Percentiles rank a stretch among this genome's conserved stretches.
phyloP scores from a whole-genome alignment of 2,888 invertebrate genomes.

The Villa cingulata region DNA sequence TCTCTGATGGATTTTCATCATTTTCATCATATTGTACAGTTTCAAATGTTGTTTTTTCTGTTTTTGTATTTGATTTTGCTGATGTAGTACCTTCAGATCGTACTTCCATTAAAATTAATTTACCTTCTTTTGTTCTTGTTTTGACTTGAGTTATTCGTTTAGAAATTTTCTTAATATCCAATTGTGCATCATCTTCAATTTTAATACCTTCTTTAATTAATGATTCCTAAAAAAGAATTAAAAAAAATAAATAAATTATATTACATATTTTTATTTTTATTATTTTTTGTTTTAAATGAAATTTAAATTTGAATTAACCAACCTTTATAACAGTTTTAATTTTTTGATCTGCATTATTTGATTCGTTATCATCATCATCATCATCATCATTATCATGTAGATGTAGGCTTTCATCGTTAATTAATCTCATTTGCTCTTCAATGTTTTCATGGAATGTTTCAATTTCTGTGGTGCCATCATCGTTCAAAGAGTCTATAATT shows the following conservation, averaged over 20 bases:
- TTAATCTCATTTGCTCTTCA: background rate
- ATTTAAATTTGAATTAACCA: too few relatives aligned
- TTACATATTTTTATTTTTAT: background rate
- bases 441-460: background rate
- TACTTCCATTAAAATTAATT: conserved; percentile 37
- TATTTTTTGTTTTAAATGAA: background rate
- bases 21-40: background rate
- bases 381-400: background rate
- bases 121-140: conserved; percentile 37
- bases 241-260: background rate
- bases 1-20: too few relatives aligned
- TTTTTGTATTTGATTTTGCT: background rate
- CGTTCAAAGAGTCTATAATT: too few relatives aligned
- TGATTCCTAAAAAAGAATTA: background rate
- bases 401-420: background rate
- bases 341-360: background rate
- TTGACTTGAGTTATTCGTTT: conserved; percentile 25
- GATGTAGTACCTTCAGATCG: conserved; percentile 23
- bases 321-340: conserved; percentile 1
- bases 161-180: conserved; percentile 23
- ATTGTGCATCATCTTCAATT: conserved; percentile 29
- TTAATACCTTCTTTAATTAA: conserved; percentile 17
- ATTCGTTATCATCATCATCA: conserved; percentile 1
- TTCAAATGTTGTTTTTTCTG: background rate
- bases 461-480: too few relatives aligned